Conservation (phyloP, 2,888 invertebrate genomes). For the Noctua fimbriata region DNA sequence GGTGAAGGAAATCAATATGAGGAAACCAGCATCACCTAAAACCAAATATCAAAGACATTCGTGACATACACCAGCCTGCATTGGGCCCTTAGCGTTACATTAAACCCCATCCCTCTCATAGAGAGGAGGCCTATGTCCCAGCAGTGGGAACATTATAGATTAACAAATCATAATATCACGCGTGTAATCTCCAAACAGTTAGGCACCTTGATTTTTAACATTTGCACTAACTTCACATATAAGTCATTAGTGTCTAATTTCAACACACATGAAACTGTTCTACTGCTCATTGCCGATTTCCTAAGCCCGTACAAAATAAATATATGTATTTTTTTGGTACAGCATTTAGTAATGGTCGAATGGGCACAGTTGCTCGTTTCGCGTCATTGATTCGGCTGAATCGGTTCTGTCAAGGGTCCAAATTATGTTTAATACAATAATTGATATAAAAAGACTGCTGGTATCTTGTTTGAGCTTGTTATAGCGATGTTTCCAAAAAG, state of each 20-base stretch:
- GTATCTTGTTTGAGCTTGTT: constrained; percentile 54
- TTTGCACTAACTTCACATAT: background rate
- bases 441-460: constrained; percentile 61
- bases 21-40: too few relatives aligned
- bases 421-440: constrained; percentile 69
- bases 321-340: constrained; percentile 44
- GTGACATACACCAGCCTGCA: too few relatives aligned
- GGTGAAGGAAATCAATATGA: too few relatives aligned
- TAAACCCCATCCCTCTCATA: too few relatives aligned
- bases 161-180: too few relatives aligned
- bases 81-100: too few relatives aligned
- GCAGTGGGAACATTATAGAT: too few relatives aligned
- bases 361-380: constrained; percentile 67
- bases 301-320: constrained; percentile 50
- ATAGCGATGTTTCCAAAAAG: constrained; percentile 10
- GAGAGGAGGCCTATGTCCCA: too few relatives aligned
- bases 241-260: background rate
- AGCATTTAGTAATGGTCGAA: constrained; percentile 61
- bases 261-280: constrained; percentile 1
- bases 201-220: background rate
- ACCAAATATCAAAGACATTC: too few relatives aligned
- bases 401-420: constrained; percentile 52
- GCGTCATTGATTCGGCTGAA: constrained; percentile 62
- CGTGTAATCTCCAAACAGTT: too few relatives aligned
- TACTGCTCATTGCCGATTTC: background rate